Conservation (phyloP, 2,888 invertebrate species). For the Volucella bombylans region DNA sequence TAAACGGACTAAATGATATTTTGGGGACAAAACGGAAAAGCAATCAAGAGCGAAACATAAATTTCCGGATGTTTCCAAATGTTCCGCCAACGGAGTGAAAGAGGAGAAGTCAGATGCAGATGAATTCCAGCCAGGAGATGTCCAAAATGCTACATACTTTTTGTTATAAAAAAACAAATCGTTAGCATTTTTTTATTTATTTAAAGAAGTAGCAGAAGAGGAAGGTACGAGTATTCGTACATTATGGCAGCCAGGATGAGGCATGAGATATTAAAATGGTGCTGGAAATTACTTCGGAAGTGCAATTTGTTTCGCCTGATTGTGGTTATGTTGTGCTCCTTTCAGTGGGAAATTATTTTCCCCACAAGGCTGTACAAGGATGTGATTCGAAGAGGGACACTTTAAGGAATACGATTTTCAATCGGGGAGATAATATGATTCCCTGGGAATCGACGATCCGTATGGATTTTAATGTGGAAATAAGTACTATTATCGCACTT, state of each 20-base stretch:
- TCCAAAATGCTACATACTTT: slow-evolving; percentile 43
- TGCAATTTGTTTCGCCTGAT: slow-evolving; percentile 42
- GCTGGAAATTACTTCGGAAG: slow-evolving; percentile 56
- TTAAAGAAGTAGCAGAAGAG: slow-evolving; percentile 6
- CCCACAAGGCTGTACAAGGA: too few species aligned
- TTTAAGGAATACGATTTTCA: too few species aligned
- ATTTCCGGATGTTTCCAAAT: slow-evolving; percentile 48
- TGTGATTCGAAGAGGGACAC: too few species aligned
- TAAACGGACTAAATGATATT: background rate
- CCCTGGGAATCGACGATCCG: too few species aligned
- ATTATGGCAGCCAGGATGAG: background rate
- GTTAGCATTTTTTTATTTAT: background rate
- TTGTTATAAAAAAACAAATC: slow-evolving; percentile 1
- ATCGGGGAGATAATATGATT: too few species aligned
- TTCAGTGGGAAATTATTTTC: background rate
- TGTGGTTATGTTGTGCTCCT: slow-evolving; percentile 24
- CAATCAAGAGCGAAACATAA: slow-evolving; percentile 56
- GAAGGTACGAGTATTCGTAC: slow-evolving; percentile 3
- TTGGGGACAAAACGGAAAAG: slow-evolving; percentile 32
- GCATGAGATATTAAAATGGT: background rate
- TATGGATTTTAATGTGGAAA: too few species aligned
- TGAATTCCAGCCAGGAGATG: slow-evolving; percentile 29
- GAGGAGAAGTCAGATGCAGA: slow-evolving; percentile 25
- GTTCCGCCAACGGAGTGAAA: background rate
- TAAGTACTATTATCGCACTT: too few species aligned